phyloP scores from a whole-genome alignment of 2,113 vertebrate species.

The Brachypteracias leptosomus region DNA sequence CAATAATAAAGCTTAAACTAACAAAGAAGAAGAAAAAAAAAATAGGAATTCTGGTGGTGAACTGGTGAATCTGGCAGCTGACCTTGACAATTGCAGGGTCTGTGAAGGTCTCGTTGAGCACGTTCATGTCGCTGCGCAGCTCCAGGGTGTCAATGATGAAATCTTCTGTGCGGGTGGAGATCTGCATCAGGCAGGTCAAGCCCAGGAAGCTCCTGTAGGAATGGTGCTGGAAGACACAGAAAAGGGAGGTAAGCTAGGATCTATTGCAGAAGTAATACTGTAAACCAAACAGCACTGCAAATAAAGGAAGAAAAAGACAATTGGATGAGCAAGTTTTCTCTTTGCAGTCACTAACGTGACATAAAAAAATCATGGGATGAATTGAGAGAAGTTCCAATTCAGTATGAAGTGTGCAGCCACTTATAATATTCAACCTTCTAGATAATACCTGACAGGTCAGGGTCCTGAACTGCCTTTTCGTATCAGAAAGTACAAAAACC shows the following conservation, averaged over 20 bases:
- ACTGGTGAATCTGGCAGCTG: not conserved
- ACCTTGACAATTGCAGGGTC: conserved; percentile 92
- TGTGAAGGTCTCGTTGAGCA: conserved; percentile 94
- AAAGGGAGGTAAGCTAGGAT: not conserved
- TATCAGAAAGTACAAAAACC: not conserved
- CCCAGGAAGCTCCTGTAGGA: conserved; percentile 95
- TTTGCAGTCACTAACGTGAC: not conserved
- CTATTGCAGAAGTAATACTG: not conserved
- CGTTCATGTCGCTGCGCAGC: conserved; percentile 88
- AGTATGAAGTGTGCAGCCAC: not conserved
- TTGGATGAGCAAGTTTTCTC: not conserved
- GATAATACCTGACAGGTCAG: not conserved
- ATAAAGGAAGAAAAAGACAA: not conserved
- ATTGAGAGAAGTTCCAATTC: not conserved
- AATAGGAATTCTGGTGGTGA: not conserved
- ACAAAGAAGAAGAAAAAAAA: not conserved
- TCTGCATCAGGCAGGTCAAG: conserved; percentile 93
- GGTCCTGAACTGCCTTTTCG: not conserved
- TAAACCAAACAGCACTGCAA: not conserved
- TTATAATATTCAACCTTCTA: too few species aligned
- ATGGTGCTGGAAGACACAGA: conserved; percentile 81
- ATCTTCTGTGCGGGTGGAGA: conserved; percentile 92
- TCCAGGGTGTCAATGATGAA: conserved; percentile 92
- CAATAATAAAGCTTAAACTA: not conserved
- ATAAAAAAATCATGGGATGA: not conserved